Conservation (phyloP, 1,140 invertebrate genomes). For the Rhyzopertha dominica region DNA sequence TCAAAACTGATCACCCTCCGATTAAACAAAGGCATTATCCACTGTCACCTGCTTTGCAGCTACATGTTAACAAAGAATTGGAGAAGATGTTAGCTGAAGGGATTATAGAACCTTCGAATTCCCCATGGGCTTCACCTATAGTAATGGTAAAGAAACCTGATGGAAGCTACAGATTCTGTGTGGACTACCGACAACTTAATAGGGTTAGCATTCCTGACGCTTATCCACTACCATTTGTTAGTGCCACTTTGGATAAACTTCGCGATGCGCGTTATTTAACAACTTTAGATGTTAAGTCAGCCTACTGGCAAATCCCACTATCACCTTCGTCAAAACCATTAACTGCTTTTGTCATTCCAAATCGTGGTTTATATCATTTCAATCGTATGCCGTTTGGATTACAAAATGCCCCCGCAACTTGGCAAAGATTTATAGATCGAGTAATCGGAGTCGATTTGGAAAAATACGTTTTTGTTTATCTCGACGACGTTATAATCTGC, state of each 20-base stretch:
- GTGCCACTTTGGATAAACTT: constrained; percentile 28
- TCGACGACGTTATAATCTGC: too few relatives aligned
- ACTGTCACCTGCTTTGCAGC: too few relatives aligned
- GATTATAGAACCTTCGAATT: constrained; percentile 32
- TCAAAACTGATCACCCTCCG: too few relatives aligned
- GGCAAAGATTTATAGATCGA: too few relatives aligned
- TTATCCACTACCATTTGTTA: constrained; percentile 14
- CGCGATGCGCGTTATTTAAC: constrained; percentile 30
- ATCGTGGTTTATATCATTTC: constrained; percentile 25
- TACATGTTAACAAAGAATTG: too few relatives aligned
- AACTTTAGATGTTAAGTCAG: constrained; percentile 33
- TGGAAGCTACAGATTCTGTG: constrained; percentile 39
- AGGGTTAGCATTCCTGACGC: constrained; percentile 10
- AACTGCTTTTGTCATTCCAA: constrained; percentile 44
- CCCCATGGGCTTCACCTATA: constrained; percentile 45
- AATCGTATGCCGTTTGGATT: too few relatives aligned
- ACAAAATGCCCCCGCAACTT: too few relatives aligned
- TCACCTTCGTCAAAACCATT: constrained; percentile 33
- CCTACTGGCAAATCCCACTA: constrained; percentile 45
- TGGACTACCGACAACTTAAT: constrained; percentile 15
- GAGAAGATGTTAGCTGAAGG: constrained; percentile 31
- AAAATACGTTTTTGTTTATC: too few relatives aligned
- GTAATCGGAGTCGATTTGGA: too few relatives aligned
- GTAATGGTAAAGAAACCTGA: constrained; percentile 49
- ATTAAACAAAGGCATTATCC: too few relatives aligned